These are phyloP conservation scores for Cylas formicarius DNA, from an alignment of 1,140 invertebrate species.

Conservation along the genomic window DNA sequence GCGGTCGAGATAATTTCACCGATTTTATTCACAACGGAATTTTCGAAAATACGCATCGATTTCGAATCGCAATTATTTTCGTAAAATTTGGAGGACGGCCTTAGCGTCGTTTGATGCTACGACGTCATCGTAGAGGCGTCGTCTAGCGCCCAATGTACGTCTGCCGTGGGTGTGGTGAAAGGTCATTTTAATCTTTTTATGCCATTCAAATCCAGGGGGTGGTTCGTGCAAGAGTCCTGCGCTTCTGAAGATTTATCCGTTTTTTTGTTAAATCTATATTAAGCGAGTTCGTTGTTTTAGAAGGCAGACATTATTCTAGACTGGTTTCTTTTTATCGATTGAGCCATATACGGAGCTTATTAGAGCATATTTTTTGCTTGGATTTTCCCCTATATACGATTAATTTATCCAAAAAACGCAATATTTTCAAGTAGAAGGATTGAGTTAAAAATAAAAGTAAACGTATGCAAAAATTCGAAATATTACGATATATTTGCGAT, in stretches of 20 bases:
- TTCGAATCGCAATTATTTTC: conserved; percentile 31
- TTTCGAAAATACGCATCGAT: conserved; percentile 15
- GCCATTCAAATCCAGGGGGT: conserved; percentile 42
- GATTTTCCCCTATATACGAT: too few relatives aligned
- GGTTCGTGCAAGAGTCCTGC: conserved; percentile 38
- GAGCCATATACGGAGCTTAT: too few relatives aligned
- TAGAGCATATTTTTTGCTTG: too few relatives aligned
- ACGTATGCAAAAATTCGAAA: too few relatives aligned
- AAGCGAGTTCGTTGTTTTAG: too few relatives aligned
- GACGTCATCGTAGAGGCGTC: conserved; percentile 40
- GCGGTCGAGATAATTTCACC: conserved; percentile 5
- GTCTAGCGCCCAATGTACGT: conserved; percentile 39
- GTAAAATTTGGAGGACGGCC: conserved; percentile 31
- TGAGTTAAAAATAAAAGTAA: too few relatives aligned
- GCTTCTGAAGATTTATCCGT: conserved; percentile 22
- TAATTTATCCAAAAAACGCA: too few relatives aligned
- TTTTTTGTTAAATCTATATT: conserved; percentile 6
- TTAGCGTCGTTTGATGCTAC: conserved; percentile 30
- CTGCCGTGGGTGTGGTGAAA: conserved; percentile 39
- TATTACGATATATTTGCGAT: too few relatives aligned
- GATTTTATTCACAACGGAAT: conserved; percentile 3
- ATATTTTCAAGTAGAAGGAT: too few relatives aligned
- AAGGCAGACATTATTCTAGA: too few relatives aligned
- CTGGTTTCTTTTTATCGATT: too few relatives aligned
- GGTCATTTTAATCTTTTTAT: conserved; percentile 44